These are phyloP conservation scores for Stenolophus ochropezus DNA, from an alignment of 2,888 invertebrate species.

Conservation along the genomic window DNA sequence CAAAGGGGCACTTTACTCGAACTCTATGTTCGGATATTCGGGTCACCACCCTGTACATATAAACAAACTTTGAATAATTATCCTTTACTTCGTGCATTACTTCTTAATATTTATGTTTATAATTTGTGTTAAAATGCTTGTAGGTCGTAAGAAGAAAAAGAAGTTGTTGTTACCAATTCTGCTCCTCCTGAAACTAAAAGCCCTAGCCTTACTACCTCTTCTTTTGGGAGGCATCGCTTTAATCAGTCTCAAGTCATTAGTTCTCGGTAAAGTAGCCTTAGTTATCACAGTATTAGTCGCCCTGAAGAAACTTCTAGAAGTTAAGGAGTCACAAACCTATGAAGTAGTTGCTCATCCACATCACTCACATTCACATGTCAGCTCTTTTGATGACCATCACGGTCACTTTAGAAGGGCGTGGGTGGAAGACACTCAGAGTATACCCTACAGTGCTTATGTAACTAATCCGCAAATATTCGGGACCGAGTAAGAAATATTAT, in stretches of 20 bases:
- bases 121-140: no score
- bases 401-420: constrained; percentile 80
- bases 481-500: constrained; percentile 7
- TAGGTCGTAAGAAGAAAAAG: constrained; percentile 86
- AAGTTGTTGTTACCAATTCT: constrained; percentile 85
- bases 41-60: no score
- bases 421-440: constrained; percentile 79
- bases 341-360: constrained; percentile 85
- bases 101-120: no score
- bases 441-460: constrained; percentile 80
- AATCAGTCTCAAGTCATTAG: constrained; percentile 88
- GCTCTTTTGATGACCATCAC: constrained; percentile 74
- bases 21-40: no score
- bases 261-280: constrained; percentile 89
- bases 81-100: no score
- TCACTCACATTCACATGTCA: constrained; percentile 76
- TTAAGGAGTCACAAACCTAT: constrained; percentile 80
- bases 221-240: constrained; percentile 86
- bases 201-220: constrained; percentile 85
- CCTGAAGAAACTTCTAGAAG: constrained; percentile 83
- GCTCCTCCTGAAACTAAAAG: constrained; percentile 86
- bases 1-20: no score
- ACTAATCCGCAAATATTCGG: constrained; percentile 42
- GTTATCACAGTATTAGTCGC: constrained; percentile 84
- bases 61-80: no score